Percentiles rank a stretch among this genome's conserved stretches.
phyloP scores from a whole-genome alignment of 64 coral and sea anemone species.

The Stichodactyla helianthus region DNA sequence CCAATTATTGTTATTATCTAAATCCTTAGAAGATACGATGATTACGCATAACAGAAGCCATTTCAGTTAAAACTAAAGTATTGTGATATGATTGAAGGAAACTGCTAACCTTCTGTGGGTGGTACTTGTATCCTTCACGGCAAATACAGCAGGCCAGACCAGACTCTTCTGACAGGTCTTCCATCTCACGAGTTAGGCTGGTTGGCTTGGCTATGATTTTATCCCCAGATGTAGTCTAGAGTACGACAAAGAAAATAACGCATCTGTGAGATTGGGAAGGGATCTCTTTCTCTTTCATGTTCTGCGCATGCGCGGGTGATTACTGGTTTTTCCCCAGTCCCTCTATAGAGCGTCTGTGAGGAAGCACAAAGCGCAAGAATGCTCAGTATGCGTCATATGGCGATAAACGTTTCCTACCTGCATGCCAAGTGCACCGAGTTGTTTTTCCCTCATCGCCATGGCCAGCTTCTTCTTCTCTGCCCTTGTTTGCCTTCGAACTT shows the following conservation, averaged over 20 bases:
- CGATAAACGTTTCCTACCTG: slow-evolving; percentile 27
- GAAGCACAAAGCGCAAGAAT: neutral
- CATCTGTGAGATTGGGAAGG: too few relatives aligned
- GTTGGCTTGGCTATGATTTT: slow-evolving; percentile 92
- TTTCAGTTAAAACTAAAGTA: too few relatives aligned
- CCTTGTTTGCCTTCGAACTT: slow-evolving; percentile 78
- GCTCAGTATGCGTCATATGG: neutral
- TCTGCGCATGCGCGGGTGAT: too few relatives aligned
- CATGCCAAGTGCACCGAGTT: slow-evolving; percentile 96
- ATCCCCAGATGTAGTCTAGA: slow-evolving; percentile 73
- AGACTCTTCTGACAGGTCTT: slow-evolving; percentile 83
- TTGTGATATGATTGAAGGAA: neutral
- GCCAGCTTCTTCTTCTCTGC: slow-evolving; percentile 88
- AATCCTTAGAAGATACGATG: too few relatives aligned
- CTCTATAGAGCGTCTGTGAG: too few relatives aligned
- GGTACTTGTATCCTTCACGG: slow-evolving; percentile 92
- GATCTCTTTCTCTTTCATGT: too few relatives aligned
- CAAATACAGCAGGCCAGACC: slow-evolving; percentile 93
- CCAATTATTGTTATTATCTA: too few relatives aligned
- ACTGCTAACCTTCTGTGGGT: slow-evolving; percentile 77
- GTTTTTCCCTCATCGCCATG: slow-evolving; percentile 99
- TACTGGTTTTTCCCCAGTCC: too few relatives aligned
- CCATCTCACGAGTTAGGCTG: slow-evolving; percentile 84
- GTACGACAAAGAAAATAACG: neutral
- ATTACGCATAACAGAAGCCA: too few relatives aligned